Percentiles rank a stretch among this genome's conserved stretches.
Evolutionary conservation across 2,888 invertebrate species (phyloP).

Genomic region (Piscicola geometra): DNA sequence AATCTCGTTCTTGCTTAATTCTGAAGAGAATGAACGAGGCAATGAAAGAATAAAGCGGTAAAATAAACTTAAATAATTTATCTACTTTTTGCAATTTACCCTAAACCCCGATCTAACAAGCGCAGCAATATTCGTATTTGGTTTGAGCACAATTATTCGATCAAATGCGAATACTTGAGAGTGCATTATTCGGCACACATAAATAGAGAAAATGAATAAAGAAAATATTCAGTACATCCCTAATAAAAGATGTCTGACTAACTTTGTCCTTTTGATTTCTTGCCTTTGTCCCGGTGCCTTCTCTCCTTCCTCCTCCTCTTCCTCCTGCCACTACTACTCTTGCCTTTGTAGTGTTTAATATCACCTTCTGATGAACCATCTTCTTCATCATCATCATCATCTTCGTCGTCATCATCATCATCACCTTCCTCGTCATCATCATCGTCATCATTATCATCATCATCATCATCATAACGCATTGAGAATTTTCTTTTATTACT

Average conservation of each 20-base stretch:
- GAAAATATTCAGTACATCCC: too few species aligned
- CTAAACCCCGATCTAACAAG: too few species aligned
- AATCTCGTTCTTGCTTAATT: background rate
- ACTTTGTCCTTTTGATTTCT: conserved; percentile 6
- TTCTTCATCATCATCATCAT: conserved; percentile 14
- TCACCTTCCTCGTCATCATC: conserved; percentile 31
- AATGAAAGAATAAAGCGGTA: too few species aligned
- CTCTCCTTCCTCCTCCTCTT: background rate
- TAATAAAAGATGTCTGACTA: too few species aligned
- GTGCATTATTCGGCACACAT: too few species aligned
- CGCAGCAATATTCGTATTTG: too few species aligned
- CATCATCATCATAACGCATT: conserved; percentile 8
- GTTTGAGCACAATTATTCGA: too few species aligned
- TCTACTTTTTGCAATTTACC: too few species aligned
- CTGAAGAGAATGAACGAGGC: background rate
- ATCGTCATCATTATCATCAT: conserved; percentile 25
- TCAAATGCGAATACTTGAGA: too few species aligned
- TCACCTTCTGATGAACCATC: conserved; percentile 2
- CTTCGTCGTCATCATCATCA: conserved; percentile 30
- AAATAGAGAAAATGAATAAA: too few species aligned
- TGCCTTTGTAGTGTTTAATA: background rate
- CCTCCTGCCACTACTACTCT: background rate
- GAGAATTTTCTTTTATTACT: conserved; percentile 7
- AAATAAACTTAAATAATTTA: too few species aligned
- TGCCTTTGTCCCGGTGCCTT: background rate